phyloP scores from a whole-genome alignment of 2,797 vertebrate genomes.

The Sitta carolinensis region DNA sequence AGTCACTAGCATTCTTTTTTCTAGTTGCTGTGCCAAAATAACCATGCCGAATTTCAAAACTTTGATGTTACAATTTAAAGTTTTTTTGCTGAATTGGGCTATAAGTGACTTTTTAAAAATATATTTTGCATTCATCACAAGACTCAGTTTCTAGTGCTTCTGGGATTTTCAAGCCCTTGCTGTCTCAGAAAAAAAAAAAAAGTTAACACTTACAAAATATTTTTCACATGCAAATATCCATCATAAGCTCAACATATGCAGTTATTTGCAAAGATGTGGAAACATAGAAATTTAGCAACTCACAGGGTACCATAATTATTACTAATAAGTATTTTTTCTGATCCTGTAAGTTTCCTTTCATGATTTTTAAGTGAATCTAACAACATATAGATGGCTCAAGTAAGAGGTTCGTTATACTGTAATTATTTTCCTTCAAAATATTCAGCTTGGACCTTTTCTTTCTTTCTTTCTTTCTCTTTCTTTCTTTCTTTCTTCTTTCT shows the following conservation, averaged over 20 bases:
- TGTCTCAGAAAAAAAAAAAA: not conserved
- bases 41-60: not conserved
- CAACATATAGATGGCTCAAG: not conserved
- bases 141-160: not conserved
- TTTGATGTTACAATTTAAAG: not conserved
- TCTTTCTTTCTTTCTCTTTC: not conserved
- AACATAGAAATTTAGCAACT: not conserved
- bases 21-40: not conserved
- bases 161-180: not conserved
- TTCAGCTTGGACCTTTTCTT: not conserved
- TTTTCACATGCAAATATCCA: not conserved
- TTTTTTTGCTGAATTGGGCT: not conserved
- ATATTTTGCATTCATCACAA: not conserved
- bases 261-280: not conserved
- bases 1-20: not conserved
- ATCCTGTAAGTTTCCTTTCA: not conserved
- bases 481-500: not conserved
- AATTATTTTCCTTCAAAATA: not conserved
- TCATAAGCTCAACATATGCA: not conserved
- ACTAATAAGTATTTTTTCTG: not conserved
- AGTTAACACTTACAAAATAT: not conserved
- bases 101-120: not conserved
- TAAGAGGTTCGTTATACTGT: not conserved
- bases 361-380: not conserved
- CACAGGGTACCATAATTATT: not conserved